Evolutionary conservation across 2,888 invertebrate species (phyloP).

Genomic region (Drosophila lutescens): DNA sequence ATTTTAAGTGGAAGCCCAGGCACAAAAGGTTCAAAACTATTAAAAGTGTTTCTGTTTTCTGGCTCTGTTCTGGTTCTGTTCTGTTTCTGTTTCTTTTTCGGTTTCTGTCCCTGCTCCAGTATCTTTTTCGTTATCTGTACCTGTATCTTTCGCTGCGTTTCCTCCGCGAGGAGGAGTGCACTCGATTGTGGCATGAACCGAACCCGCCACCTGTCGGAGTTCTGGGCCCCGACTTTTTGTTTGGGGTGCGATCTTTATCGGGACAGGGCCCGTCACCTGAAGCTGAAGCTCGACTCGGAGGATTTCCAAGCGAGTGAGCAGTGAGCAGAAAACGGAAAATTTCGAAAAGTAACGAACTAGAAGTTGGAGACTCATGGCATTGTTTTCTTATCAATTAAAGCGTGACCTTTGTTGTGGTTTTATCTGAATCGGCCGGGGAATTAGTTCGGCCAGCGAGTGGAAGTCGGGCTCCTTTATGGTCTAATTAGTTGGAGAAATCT

Average conservation of each 20-base stretch:
- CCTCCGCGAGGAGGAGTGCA: constrained; percentile 56
- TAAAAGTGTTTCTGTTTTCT: constrained; percentile 62
- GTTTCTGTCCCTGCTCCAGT: constrained; percentile 8
- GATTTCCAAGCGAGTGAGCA: constrained; percentile 57
- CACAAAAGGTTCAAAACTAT: constrained; percentile 72
- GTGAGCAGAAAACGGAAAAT: constrained; percentile 33
- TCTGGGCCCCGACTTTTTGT: constrained; percentile 45
- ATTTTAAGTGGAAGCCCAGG: constrained; percentile 60
- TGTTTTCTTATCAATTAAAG: constrained; percentile 73
- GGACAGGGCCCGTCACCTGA: constrained; percentile 41
- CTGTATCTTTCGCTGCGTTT: constrained; percentile 20
- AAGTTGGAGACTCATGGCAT: constrained; percentile 21
- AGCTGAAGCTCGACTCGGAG: constrained; percentile 45
- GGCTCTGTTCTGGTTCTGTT: constrained; percentile 45
- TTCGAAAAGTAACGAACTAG: constrained; percentile 33
- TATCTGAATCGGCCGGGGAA: constrained; percentile 59
- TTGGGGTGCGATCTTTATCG: constrained; percentile 75
- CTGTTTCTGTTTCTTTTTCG: constrained; percentile 9
- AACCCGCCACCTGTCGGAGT: constrained; percentile 46
- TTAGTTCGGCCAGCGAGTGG: constrained; percentile 55
- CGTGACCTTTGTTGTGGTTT: constrained; percentile 80
- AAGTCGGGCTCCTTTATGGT: constrained; percentile 65
- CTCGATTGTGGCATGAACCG: constrained; percentile 69
- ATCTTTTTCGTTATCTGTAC: constrained; percentile 16
- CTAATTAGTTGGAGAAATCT: constrained; percentile 77